phyloP scores from a whole-genome alignment of 2,888 invertebrate species.

The Hybos culiciformis region DNA sequence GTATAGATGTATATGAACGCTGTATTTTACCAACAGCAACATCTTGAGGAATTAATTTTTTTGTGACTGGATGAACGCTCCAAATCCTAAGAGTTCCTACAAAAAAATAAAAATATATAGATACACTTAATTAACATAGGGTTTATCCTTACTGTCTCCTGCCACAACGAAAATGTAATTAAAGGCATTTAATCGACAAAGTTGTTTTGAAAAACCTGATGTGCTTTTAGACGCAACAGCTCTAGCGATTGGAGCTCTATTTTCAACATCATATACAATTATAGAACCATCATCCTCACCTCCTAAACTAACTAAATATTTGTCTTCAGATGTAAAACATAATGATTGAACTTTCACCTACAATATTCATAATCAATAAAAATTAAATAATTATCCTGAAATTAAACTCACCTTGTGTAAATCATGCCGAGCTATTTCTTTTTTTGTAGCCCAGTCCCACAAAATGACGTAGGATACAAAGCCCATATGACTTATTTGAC shows the following conservation, averaged over 20 bases:
- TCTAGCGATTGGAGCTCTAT: constrained; percentile 46
- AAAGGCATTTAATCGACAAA: constrained; percentile 42
- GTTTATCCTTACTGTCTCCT: constrained; percentile 50
- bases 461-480: constrained; percentile 76
- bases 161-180: constrained; percentile 57
- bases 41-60: constrained; percentile 56
- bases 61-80: constrained; percentile 54
- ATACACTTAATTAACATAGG: constrained; percentile 3
- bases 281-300: constrained; percentile 83
- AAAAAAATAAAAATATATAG: not conserved
- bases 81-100: constrained; percentile 56
- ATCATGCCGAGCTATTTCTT: constrained; percentile 54
- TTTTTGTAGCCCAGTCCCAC: constrained; percentile 64
- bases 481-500: constrained; percentile 82
- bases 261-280: constrained; percentile 67
- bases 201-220: constrained; percentile 52
- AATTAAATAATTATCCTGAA: not conserved
- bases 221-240: constrained; percentile 48
- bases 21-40: constrained; percentile 67
- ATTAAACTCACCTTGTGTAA: constrained; percentile 56
- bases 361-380: not conserved
- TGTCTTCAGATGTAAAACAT: constrained; percentile 67
- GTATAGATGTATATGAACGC: constrained; percentile 59
- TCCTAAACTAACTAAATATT: constrained; percentile 71
- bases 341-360: constrained; percentile 69